A percentile compares a stretch with the other conserved stretches of the same genome.
Conservation (phyloP, 2,797 vertebrate species). For the Phyllotis vaccarum region DNA sequence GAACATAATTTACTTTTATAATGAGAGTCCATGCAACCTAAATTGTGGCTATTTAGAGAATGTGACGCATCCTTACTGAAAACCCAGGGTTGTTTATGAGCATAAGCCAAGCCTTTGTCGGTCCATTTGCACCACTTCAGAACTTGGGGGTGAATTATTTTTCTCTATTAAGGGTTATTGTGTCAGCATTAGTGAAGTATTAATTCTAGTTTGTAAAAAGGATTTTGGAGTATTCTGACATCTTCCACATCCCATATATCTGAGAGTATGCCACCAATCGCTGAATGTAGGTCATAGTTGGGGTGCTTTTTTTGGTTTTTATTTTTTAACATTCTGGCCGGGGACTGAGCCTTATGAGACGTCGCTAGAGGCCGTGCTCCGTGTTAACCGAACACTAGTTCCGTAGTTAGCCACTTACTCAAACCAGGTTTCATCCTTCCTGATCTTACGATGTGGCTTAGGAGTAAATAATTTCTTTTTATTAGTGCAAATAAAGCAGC, state of each 20-base stretch:
- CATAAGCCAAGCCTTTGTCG: not conserved
- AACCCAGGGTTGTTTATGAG: not conserved
- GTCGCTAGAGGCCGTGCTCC: not conserved
- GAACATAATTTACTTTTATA: not conserved
- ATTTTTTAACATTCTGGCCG: not conserved
- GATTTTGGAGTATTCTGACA: conserved; percentile 6
- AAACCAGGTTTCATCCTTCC: not conserved
- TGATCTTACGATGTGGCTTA: not conserved
- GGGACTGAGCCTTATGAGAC: not conserved
- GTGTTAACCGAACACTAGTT: not conserved
- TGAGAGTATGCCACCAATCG: not conserved
- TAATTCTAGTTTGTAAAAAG: conserved; percentile 42
- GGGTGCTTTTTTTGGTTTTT: not conserved
- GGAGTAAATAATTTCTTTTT: conserved; percentile 44
- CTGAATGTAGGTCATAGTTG: not conserved
- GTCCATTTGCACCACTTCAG: not conserved
- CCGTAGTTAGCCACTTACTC: not conserved
- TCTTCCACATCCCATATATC: not conserved
- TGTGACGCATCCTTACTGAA: not conserved
- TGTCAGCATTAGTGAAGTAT: not conserved
- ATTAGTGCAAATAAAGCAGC: conserved; percentile 15
- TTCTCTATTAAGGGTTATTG: conserved; percentile 29
- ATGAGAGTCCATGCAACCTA: not conserved
- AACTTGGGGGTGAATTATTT: conserved; percentile 1
- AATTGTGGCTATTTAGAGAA: conserved; percentile 18